Base-by-base conservation (phyloP, 35 echinoderm and acorn worm genomes). In the Amphiura filiformis region DNA sequence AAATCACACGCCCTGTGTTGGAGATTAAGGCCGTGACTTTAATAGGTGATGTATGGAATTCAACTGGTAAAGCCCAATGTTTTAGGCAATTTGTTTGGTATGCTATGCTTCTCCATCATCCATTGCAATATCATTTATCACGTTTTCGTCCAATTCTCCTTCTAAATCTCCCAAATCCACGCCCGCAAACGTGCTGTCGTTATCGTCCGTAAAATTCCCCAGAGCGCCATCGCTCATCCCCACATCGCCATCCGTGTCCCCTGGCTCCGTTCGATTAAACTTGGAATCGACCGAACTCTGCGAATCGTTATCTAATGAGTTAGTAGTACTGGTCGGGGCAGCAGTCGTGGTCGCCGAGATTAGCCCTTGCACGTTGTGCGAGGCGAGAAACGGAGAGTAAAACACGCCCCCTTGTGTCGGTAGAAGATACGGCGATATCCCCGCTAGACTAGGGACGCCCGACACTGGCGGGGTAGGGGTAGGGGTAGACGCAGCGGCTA, bases 311-410 rank as follows among this genome's bases (percentile, higher is more conserved):
- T 70, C 61, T 30, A 70, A 26, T 15, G 61, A 70, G 61, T 70
- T 70, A 70, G 61, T 70, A 70, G 7, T 70, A 23, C 28, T 70
- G 15, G 61, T 11, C 28, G 61, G 1, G 7, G 61, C 26, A 3
- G 11, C 61, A 2, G 61, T 70, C 11, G 61, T 70, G 1, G 61
- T 70, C 61, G 61, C 61, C 9, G 61, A 70, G 61, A 70, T 70
- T 23, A 70, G 26, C 26, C 61, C 61, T n/a, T 70, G 81, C 17
- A 92, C 82, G 13, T 90, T 90, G 36, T 94, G 92, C 78, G 83
- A 77, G 28, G 95, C 75, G 7, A 97, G 86, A 64, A 94, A 94
- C 0, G 95, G 95, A 0, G 95, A 97, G 79, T 91, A 91, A n/a
- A 94, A 93, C 31, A 97, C 82, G 22, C 92, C 92, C 0, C 86